phyloP scores from a whole-genome alignment of 1,140 invertebrate species.

The Riptortus pedestris region DNA sequence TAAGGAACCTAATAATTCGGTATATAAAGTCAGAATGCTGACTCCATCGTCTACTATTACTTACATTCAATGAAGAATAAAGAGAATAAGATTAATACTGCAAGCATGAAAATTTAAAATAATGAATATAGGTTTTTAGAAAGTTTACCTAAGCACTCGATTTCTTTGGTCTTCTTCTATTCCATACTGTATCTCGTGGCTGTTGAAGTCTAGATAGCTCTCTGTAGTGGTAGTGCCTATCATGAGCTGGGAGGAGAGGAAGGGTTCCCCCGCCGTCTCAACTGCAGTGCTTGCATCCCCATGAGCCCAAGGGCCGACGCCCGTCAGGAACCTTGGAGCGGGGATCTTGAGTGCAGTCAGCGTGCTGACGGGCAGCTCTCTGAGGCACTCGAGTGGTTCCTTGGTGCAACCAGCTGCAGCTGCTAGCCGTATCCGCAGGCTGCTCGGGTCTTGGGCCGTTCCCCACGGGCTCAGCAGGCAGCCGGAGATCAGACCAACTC shows the following conservation, averaged over 20 bases:
- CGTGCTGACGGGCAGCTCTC: slow-evolving; percentile 47
- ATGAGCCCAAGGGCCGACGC: slow-evolving; percentile 43
- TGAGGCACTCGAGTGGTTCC: slow-evolving; percentile 36
- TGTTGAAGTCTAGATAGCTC: slow-evolving; percentile 63
- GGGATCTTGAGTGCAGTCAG: slow-evolving; percentile 48
- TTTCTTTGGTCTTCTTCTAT: slow-evolving; percentile 46
- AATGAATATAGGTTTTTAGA: no score
- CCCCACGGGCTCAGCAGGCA: slow-evolving; percentile 77
- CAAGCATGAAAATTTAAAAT: no score
- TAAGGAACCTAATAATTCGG: no score
- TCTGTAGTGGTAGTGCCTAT: slow-evolving; percentile 61
- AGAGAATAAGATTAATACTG: no score
- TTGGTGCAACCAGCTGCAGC: slow-evolving; percentile 51
- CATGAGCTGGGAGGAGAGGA: slow-evolving; percentile 56
- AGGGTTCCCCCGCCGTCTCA: slow-evolving; percentile 54
- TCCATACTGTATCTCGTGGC: slow-evolving; percentile 61
- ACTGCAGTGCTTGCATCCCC: slow-evolving; percentile 51
- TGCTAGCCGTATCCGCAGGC: slow-evolving; percentile 56
- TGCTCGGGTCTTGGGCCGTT: slow-evolving; percentile 59
- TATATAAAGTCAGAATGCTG: no score
- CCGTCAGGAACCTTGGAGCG: slow-evolving; percentile 45
- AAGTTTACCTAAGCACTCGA: slow-evolving; percentile 32
- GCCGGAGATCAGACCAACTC: slow-evolving; percentile 73
- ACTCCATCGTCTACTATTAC: no score
- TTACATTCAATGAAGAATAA: no score